Evolutionary conservation across 2,888 invertebrate species (phyloP), one percentile per base, ranked within the genome.

Genomic region (Eupsilia transversa): DNA sequence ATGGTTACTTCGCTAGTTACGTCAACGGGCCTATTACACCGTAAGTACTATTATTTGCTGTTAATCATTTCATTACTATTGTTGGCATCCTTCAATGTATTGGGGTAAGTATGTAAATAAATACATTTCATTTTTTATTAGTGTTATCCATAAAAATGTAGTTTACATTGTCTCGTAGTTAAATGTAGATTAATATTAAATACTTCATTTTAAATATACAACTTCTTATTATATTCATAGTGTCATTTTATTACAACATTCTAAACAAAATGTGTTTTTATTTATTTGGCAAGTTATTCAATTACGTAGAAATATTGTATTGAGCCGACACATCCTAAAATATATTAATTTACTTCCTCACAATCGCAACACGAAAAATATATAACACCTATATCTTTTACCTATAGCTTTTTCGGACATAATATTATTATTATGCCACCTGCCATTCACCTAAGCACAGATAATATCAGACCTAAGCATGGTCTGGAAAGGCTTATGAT

Each of bases 141-240:
- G 1, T 76, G 14, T 35, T 43, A 54, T 38, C 4, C 7, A 7
- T 63, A 54, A 1, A 54, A 1, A 27, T 1, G 10, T 57, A 27
- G 68, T 68, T 41, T 30, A 54, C 52, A 60, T n/a, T 30, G 27
- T 20, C 20, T 59, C 49, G 49, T 27, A 66, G 12, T 76, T 76
- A 20, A 17, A 23, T 20, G 14, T 68, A 77, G 2, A 20, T 1
- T 49, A 38, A 0, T 3, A 20, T 49, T 17, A 38, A 14, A 9
- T 23, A 35, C 1, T 23, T 49, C 12, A 49, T 41, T 57, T 38
- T 68, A 57, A 66, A 10, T n/a, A n/a, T 33, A 30, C 4, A 76
- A 12, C 1, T n/a, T n/a, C n/a, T n/a, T 41, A 20, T 33, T 27
- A 38, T 54, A 49, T 57, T 12, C 41, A 5, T 30, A 23, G 4